A percentile compares a stretch with the other conserved stretches of the same genome.
Evolutionary conservation across 2,888 invertebrate genomes (phyloP).

Genomic region (Isotomurus palustris): DNA sequence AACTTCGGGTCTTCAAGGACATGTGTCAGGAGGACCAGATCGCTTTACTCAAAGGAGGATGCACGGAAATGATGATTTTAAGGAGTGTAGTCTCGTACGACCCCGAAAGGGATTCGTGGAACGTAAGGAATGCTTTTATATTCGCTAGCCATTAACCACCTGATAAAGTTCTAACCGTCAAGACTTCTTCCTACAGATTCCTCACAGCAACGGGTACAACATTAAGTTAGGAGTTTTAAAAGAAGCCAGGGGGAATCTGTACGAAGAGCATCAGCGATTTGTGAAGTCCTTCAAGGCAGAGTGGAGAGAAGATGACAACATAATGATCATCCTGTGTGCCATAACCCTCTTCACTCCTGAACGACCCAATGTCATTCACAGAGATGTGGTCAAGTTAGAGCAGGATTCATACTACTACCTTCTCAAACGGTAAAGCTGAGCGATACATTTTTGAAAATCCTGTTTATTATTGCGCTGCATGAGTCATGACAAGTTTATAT

Average conservation of each 20-base stretch:
- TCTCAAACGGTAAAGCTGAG: conserved; percentile 75
- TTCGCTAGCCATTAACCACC: background rate
- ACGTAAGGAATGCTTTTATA: conserved; percentile 47
- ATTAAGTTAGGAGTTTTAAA: conserved; percentile 87
- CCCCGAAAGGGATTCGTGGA: conserved; percentile 82
- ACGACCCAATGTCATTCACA: conserved; percentile 71
- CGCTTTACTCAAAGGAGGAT: conserved; percentile 81
- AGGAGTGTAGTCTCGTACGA: conserved; percentile 90
- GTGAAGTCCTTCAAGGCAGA: conserved; percentile 77
- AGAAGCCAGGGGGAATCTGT: conserved; percentile 81
- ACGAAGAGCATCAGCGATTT: conserved; percentile 79
- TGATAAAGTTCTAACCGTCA: background rate
- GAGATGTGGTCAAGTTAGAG: conserved; percentile 63
- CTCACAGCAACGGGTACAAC: conserved; percentile 66
- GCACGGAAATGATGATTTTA: conserved; percentile 93
- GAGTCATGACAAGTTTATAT: background rate
- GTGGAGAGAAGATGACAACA: conserved; percentile 80
- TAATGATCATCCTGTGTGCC: conserved; percentile 85
- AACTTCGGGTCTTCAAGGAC: conserved; percentile 72
- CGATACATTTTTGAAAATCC: background rate
- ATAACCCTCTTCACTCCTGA: conserved; percentile 85
- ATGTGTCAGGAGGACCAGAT: conserved; percentile 94
- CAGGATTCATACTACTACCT: conserved; percentile 87
- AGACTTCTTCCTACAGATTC: conserved; percentile 57
- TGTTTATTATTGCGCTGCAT: background rate